A percentile compares a stretch with the other conserved stretches of the same genome.
Evolutionary conservation across 2,113 vertebrate genomes (phyloP).

Genomic region (Leucoraja erinaceus): DNA sequence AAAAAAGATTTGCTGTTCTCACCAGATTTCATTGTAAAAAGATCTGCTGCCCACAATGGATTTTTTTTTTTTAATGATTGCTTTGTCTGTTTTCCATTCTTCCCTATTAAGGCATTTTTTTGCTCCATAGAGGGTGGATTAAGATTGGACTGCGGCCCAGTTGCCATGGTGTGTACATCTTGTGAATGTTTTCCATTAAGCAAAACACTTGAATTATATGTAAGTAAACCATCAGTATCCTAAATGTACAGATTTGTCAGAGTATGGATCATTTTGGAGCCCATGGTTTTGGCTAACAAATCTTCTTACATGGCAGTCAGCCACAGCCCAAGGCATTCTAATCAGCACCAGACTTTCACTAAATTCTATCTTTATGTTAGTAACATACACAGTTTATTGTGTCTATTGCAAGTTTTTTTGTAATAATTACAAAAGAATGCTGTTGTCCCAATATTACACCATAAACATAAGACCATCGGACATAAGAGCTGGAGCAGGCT

Average conservation of each 20-base stretch:
- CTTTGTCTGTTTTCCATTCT: constrained; percentile 13
- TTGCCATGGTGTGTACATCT: background rate
- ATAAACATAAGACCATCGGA: background rate
- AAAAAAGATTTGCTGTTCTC: background rate
- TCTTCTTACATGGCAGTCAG: constrained; percentile 8
- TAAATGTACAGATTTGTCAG: background rate
- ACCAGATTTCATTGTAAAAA: background rate
- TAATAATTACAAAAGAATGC: background rate
- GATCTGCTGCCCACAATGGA: background rate
- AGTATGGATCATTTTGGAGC: background rate
- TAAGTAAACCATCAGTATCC: background rate
- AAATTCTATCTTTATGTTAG: constrained; percentile 20
- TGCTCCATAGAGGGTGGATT: background rate
- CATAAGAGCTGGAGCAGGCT: background rate
- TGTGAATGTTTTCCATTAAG: background rate
- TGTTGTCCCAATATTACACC: background rate
- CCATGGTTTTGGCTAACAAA: background rate
- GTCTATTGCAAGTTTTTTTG: background rate
- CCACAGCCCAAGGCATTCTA: background rate
- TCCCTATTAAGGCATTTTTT: background rate
- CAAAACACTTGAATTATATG: constrained; percentile 23
- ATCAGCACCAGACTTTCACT: constrained; percentile 9
- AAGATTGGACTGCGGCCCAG: background rate
- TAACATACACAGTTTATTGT: background rate
- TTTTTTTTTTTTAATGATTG: background rate